These are phyloP conservation scores for Melospiza georgiana DNA, from an alignment of 2,113 vertebrate species.

Conservation along the genomic window DNA sequence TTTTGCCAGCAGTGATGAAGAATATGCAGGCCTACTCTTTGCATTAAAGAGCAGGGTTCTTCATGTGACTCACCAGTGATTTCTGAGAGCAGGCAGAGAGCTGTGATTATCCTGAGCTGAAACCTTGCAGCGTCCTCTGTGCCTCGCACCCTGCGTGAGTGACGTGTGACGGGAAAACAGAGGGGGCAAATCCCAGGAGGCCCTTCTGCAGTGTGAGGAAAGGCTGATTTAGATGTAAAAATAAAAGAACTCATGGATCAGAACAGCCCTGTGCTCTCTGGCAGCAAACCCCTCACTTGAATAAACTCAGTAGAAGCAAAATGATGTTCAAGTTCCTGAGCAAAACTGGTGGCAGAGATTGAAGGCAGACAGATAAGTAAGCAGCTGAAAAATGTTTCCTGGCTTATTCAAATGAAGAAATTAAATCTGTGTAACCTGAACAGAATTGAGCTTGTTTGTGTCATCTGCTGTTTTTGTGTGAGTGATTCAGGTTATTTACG, in stretches of 20 bases:
- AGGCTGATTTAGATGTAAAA: constrained; percentile 4
- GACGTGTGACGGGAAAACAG: background rate
- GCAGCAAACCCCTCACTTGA: background rate
- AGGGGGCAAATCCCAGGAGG: constrained; percentile 5
- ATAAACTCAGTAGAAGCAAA: background rate
- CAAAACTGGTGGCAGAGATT: background rate
- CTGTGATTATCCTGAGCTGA: constrained; percentile 37
- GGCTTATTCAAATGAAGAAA: background rate
- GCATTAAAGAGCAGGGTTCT: background rate
- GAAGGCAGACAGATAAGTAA: background rate
- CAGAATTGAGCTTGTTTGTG: background rate
- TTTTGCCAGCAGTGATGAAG: background rate
- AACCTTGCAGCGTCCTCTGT: background rate
- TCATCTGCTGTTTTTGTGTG: background rate
- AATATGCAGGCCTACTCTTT: background rate
- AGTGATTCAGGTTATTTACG: background rate
- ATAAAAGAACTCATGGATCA: background rate
- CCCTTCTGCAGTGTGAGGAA: background rate
- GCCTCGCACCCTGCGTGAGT: background rate
- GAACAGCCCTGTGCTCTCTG: background rate
- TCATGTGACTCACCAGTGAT: constrained; percentile 37
- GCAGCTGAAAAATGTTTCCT: background rate
- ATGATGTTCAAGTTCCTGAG: background rate
- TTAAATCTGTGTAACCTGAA: background rate
- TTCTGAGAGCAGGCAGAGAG: background rate